Percentiles rank a stretch among this genome's conserved stretches.
phyloP scores from a whole-genome alignment of 2,797 vertebrate genomes.

The Tenualosa ilisha region DNA sequence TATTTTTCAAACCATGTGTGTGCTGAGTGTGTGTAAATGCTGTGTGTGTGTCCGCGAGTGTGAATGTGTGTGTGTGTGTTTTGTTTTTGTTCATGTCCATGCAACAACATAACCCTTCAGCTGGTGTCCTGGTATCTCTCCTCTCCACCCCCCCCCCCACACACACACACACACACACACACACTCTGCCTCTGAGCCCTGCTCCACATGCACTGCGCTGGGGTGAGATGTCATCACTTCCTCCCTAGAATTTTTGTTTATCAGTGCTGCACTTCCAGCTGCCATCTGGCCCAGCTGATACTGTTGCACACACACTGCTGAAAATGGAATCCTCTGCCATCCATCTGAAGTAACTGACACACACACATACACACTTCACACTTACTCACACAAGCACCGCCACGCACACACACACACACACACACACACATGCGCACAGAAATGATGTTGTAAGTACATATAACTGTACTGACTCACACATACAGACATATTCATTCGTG shows the following conservation, averaged over 20 bases:
- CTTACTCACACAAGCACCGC: no score
- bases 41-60: background rate
- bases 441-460: no score
- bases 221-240: slow-evolving; percentile 54
- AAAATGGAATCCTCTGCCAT: slow-evolving; percentile 44
- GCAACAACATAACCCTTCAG: slow-evolving; percentile 10
- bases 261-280: slow-evolving; percentile 62
- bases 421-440: no score
- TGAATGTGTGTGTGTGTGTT: background rate
- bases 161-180: no score
- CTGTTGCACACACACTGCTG: slow-evolving; percentile 31
- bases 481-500: no score
- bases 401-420: no score
- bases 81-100: background rate
- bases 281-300: slow-evolving; percentile 69
- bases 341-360: slow-evolving; percentile 52
- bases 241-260: slow-evolving; percentile 57
- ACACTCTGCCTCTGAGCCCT: background rate
- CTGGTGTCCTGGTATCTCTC: background rate
- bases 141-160: background rate
- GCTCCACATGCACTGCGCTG: background rate
- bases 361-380: background rate
- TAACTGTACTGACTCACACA: no score
- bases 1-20: background rate
- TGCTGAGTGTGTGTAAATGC: no score